A percentile compares a stretch with the other conserved stretches of the same genome.
phyloP scores from a whole-genome alignment of 2,888 invertebrate species.

The Hydraecia micacea region DNA sequence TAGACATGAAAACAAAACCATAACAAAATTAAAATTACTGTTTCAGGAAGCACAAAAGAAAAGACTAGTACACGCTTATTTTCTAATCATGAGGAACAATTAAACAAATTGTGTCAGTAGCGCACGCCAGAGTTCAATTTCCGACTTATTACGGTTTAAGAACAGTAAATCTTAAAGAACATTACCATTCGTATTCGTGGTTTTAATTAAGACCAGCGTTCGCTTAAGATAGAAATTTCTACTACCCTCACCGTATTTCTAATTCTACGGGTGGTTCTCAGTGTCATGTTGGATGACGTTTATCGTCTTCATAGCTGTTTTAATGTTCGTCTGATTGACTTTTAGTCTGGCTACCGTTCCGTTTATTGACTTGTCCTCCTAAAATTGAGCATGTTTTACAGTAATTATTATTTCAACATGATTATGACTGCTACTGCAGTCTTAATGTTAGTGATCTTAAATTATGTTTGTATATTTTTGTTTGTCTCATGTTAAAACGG shows the following conservation, averaged over 20 bases:
- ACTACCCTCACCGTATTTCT: not conserved
- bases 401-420: not conserved
- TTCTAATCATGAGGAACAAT: conserved; percentile 52
- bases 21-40: conserved; percentile 23
- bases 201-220: conserved; percentile 44
- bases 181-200: conserved; percentile 37
- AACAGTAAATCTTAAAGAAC: conserved; percentile 41
- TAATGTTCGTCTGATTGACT: not conserved
- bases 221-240: not conserved
- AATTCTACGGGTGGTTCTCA: not conserved
- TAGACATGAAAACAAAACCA: conserved; percentile 18
- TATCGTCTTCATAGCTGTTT: not conserved
- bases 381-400: not conserved
- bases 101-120: conserved; percentile 58
- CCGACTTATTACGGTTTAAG: conserved; percentile 35
- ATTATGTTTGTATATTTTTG: too few species aligned
- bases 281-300: conserved; percentile 1
- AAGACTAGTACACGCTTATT: conserved; percentile 8
- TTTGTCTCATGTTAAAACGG: not conserved
- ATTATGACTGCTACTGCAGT: not conserved
- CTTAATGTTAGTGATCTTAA: not conserved
- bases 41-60: conserved; percentile 28
- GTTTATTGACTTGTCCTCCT: not conserved
- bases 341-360: not conserved
- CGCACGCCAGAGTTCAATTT: conserved; percentile 43